Percentiles rank a stretch among this genome's conserved stretches.
Evolutionary conservation across 2,113 vertebrate genomes (phyloP).

Genomic region (Laticauda colubrina): DNA sequence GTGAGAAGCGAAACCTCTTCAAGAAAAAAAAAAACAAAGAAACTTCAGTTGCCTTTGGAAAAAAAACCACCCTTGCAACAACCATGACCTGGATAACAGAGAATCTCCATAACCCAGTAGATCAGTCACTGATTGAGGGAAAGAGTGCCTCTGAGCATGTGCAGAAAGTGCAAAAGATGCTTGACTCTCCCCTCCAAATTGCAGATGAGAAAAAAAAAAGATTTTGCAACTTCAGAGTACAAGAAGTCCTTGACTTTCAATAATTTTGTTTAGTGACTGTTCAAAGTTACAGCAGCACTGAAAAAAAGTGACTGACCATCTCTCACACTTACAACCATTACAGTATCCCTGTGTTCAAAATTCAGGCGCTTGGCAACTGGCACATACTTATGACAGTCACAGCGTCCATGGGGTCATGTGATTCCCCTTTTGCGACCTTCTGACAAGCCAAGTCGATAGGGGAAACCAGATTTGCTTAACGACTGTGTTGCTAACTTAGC

Average conservation of each 20-base stretch:
- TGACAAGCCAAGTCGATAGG: rapidly evolving
- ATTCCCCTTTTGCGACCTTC: not conserved
- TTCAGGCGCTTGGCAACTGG: no score
- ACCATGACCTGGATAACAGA: not conserved
- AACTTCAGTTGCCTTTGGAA: not conserved
- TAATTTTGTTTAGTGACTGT: no score
- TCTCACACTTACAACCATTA: not conserved
- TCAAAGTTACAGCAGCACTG: not conserved
- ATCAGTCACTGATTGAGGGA: not conserved
- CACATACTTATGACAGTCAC: not conserved
- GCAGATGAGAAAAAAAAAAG: not conserved
- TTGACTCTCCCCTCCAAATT: not conserved
- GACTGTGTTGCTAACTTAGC: not conserved
- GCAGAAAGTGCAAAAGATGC: not conserved
- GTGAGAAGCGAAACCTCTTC: not conserved
- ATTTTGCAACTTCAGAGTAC: not conserved
- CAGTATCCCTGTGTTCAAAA: not conserved
- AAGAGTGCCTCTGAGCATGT: not conserved
- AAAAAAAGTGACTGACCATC: no score
- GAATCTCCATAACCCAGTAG: not conserved
- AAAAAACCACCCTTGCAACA: not conserved
- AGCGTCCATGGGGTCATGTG: rapidly evolving
- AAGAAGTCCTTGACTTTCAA: no score
- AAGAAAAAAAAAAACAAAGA: not conserved
- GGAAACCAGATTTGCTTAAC: not conserved